Percentiles rank a stretch among this genome's conserved stretches.
Evolutionary conservation across 1,140 invertebrate genomes (phyloP).

Genomic region (Lordiphosa clarofinis): DNA sequence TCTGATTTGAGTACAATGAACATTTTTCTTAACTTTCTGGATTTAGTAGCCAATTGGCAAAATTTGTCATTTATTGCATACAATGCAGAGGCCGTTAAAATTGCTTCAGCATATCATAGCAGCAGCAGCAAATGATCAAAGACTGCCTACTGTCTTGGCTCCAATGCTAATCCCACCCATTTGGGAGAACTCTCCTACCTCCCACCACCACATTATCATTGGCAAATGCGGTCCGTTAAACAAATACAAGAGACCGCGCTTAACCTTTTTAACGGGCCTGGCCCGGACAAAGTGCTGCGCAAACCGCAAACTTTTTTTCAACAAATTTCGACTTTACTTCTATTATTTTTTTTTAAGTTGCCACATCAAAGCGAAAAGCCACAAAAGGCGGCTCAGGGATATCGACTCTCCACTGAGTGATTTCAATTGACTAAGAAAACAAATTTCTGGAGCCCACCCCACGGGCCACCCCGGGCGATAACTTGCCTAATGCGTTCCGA

Average conservation of each 20-base stretch:
- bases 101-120: neutral
- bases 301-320: conserved; percentile 58
- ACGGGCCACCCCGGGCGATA: conserved; percentile 12
- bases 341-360: conserved; percentile 15
- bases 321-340: conserved; percentile 39
- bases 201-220: conserved; percentile 18
- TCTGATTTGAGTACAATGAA: too few relatives aligned
- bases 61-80: neutral
- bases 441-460: conserved; percentile 42
- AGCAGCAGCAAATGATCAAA: conserved; percentile 5
- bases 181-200: neutral
- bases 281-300: conserved; percentile 31
- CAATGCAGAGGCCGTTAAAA: neutral
- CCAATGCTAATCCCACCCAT: too few relatives aligned
- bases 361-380: conserved; percentile 69
- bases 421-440: conserved; percentile 78
- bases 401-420: conserved; percentile 61
- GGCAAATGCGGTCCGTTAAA: conserved; percentile 48
- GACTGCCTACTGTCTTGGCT: neutral
- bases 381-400: conserved; percentile 51
- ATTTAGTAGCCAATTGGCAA: neutral
- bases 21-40: neutral
- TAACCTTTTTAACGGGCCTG: conserved; percentile 52
- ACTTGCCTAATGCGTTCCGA: conserved; percentile 57
- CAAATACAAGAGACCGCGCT: conserved; percentile 45